Evolutionary conservation across 2,113 vertebrate genomes (phyloP).

Genomic region (Uria aalge): DNA sequence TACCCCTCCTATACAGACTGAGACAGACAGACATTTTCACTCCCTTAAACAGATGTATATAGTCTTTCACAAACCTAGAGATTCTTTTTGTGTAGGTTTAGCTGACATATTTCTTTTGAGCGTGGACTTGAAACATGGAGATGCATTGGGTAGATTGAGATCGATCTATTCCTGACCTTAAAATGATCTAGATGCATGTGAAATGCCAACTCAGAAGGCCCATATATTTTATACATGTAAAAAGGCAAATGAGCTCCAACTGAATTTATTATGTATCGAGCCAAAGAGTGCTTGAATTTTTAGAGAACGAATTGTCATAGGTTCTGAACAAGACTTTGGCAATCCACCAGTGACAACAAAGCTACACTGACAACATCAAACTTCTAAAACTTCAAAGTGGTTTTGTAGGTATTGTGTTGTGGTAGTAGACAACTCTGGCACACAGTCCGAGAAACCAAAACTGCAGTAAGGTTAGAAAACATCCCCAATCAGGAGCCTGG

Average conservation of each 20-base stretch:
- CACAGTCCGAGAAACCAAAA: background rate
- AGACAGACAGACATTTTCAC: background rate
- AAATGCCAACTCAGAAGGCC: background rate
- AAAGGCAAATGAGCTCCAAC: background rate
- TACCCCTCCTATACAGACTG: background rate
- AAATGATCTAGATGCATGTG: background rate
- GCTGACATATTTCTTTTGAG: background rate
- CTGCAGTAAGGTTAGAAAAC: background rate
- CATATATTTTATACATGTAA: background rate
- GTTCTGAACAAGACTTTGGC: background rate
- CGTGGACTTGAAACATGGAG: background rate
- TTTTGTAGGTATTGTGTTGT: background rate
- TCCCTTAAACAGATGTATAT: background rate
- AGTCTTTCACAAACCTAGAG: background rate
- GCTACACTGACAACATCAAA: background rate
- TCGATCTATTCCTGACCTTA: background rate
- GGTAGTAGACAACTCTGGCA: background rate
- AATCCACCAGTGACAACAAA: background rate
- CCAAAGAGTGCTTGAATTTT: background rate
- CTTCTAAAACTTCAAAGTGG: background rate
- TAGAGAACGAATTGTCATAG: background rate
- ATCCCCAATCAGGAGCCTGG: background rate
- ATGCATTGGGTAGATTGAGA: background rate
- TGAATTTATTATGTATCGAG: background rate
- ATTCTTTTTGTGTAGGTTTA: background rate